Percentiles rank a stretch among this genome's conserved stretches.
Evolutionary conservation across 2,888 invertebrate genomes (phyloP).

Genomic region (Agriopis leucophaearia): DNA sequence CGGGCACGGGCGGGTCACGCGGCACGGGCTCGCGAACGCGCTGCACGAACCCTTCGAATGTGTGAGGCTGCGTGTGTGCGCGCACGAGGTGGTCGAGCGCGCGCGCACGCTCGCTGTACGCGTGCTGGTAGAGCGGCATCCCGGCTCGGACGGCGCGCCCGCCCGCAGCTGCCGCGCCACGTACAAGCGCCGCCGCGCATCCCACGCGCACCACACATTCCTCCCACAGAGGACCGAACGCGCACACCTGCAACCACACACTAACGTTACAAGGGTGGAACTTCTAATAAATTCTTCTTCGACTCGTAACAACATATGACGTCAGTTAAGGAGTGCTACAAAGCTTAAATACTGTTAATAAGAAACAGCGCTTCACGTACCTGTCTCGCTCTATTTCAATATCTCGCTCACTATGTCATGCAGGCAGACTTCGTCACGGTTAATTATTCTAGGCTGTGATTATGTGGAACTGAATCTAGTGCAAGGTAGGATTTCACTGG

Average conservation of each 20-base stretch:
- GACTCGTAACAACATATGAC: too few species aligned
- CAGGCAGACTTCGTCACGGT: too few species aligned
- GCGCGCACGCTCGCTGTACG: conserved; percentile 96
- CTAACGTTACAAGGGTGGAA: too few species aligned
- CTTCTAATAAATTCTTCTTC: too few species aligned
- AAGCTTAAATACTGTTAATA: too few species aligned
- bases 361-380: too few species aligned
- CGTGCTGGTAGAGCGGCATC: conserved; percentile 96
- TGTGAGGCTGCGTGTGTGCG: conserved; percentile 94
- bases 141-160: conserved; percentile 96
- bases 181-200: conserved; percentile 93
- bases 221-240: conserved; percentile 98
- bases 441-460: too few species aligned
- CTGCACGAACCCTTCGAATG: conserved; percentile 93
- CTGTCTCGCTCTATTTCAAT: too few species aligned
- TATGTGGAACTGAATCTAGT: too few species aligned
- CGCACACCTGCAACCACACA: conserved; percentile 88
- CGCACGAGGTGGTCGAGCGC: conserved; percentile 94
- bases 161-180: conserved; percentile 95
- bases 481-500: too few species aligned
- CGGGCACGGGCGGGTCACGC: conserved; percentile 13
- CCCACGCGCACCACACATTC: conserved; percentile 89
- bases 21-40: conserved; percentile 72
- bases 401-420: too few species aligned
- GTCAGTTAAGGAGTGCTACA: too few species aligned